phyloP scores from a whole-genome alignment of 2,888 invertebrate species.

The Embidobia sp. region DNA sequence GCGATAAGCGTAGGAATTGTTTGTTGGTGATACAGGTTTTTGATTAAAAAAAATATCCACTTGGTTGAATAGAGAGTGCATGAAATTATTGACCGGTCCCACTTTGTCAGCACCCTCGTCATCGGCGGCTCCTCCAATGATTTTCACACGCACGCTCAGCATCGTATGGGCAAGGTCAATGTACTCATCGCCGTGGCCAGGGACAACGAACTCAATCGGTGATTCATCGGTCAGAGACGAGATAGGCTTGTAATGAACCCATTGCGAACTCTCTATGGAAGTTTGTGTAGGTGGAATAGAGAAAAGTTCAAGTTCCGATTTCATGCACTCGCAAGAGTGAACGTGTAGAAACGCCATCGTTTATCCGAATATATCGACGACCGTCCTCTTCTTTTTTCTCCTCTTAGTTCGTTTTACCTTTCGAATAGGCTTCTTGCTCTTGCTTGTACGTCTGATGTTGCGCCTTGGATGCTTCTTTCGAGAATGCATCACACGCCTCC shows the following conservation, averaged over 20 bases:
- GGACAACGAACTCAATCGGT: slow-evolving; percentile 68
- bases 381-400: not conserved
- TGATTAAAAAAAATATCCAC: slow-evolving; percentile 69
- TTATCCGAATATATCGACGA: slow-evolving; percentile 11
- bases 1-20: slow-evolving; percentile 67
- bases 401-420: not conserved
- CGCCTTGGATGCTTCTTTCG: no score
- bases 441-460: no score
- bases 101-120: not conserved
- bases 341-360: not conserved
- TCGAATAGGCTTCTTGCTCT: no score
- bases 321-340: not conserved
- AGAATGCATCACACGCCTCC: no score
- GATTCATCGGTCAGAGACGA: slow-evolving; percentile 64
- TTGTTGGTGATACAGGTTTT: slow-evolving; percentile 67
- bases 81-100: not conserved
- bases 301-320: slow-evolving; percentile 63
- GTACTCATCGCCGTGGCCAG: slow-evolving; percentile 67
- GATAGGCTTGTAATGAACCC: slow-evolving; percentile 67
- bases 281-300: slow-evolving; percentile 67
- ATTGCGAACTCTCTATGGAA: slow-evolving; percentile 55
- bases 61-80: slow-evolving; percentile 64
- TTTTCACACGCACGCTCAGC: slow-evolving; percentile 41
- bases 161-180: slow-evolving; percentile 66
- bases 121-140: not conserved